phyloP scores from a whole-genome alignment of 2,797 vertebrate species.

The Eulemur mongoz region DNA sequence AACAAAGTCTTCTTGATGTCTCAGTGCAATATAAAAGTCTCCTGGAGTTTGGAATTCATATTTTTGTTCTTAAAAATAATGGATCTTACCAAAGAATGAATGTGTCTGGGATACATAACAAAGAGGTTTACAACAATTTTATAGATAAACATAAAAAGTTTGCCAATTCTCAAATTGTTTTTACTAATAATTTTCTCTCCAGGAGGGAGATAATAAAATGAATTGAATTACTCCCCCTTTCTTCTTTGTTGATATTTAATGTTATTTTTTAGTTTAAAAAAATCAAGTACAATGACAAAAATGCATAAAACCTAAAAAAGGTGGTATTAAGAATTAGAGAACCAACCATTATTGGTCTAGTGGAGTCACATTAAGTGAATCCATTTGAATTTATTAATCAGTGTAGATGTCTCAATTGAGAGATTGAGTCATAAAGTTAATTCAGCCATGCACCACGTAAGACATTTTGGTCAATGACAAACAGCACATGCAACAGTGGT shows the following conservation, averaged over 20 bases:
- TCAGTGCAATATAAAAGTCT: not conserved
- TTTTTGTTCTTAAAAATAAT: conserved; percentile 35
- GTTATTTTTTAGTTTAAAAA: conserved; percentile 39
- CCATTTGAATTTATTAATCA: not conserved
- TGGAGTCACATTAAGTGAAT: not conserved
- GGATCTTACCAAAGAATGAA: not conserved
- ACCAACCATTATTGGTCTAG: not conserved
- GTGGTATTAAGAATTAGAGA: not conserved
- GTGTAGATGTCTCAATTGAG: not conserved
- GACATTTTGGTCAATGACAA: not conserved
- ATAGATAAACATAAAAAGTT: conserved; percentile 5
- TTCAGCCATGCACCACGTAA: not conserved
- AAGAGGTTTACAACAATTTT: not conserved
- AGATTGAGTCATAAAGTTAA: not conserved
- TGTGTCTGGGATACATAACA: not conserved
- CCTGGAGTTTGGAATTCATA: not conserved
- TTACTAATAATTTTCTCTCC: not conserved
- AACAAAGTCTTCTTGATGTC: not conserved
- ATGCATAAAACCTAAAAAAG: not conserved
- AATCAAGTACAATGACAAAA: not conserved
- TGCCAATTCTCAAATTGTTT: not conserved
- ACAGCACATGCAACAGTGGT: not conserved
- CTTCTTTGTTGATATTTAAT: conserved; percentile 19
- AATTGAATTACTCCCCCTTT: not conserved
- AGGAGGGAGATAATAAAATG: conserved; percentile 20